Conservation (phyloP, 1,140 invertebrate species). For the Orius laevigatus region DNA sequence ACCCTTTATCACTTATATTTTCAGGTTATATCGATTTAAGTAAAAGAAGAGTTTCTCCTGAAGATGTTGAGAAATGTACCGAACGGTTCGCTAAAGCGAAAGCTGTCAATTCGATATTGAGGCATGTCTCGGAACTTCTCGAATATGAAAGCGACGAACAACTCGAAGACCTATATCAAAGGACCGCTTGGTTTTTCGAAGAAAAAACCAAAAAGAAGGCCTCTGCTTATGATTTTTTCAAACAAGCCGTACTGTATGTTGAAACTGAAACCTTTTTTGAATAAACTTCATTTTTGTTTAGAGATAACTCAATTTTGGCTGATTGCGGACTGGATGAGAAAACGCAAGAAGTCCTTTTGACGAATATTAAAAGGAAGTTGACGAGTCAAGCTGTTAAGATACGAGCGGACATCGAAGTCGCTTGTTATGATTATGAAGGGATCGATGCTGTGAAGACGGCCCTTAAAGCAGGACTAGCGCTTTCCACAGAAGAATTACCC, state of each 20-base stretch:
- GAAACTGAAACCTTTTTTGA: constrained; percentile 1
- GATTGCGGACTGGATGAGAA: constrained; percentile 90
- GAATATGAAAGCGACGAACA: constrained; percentile 82
- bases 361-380: constrained; percentile 89
- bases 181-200: constrained; percentile 99
- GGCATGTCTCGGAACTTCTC: constrained; percentile 91
- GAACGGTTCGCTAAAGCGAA: constrained; percentile 98
- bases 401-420: constrained; percentile 92
- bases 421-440: constrained; percentile 96
- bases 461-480: constrained; percentile 74
- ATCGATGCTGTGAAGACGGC: constrained; percentile 97
- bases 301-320: constrained; percentile 82
- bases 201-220: constrained; percentile 92
- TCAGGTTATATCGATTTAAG: constrained; percentile 98
- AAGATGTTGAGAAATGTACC: constrained; percentile 96
- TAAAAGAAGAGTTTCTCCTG: constrained; percentile 92
- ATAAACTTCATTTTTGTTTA: constrained; percentile 26
- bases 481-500: constrained; percentile 83
- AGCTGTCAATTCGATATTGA: constrained; percentile 93
- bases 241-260: constrained; percentile 89
- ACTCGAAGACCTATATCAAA: constrained; percentile 86
- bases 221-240: constrained; percentile 95
- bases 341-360: constrained; percentile 82
- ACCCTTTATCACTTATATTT: background rate
- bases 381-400: constrained; percentile 98